phyloP scores from a whole-genome alignment of 2,113 vertebrate genomes.

The Cavia aperea region DNA sequence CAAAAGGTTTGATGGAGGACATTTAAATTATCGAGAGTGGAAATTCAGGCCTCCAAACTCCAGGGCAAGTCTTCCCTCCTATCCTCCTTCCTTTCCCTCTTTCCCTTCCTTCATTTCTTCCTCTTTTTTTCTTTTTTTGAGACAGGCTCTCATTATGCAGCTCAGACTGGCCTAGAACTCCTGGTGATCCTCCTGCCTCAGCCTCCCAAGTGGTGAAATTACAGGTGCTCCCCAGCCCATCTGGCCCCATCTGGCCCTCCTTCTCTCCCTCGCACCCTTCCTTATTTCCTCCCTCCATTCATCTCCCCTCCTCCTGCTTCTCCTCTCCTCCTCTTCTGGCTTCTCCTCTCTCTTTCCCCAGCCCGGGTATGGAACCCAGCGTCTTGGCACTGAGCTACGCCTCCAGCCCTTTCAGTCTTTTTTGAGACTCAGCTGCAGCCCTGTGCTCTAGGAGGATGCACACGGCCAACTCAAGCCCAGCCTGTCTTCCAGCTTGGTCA shows the following conservation, averaged over 20 bases:
- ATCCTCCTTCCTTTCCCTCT: neutral
- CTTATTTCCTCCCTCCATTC: neutral
- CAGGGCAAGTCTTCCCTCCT: no score
- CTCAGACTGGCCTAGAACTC: neutral
- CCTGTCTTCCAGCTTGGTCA: neutral
- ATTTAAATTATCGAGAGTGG: neutral
- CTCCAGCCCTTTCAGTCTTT: neutral
- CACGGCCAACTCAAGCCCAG: neutral
- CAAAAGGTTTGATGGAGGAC: neutral
- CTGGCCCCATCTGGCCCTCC: neutral
- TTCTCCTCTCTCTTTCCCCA: neutral
- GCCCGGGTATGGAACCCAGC: neutral
- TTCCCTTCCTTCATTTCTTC: no score
- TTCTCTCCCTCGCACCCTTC: no score
- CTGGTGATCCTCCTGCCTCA: neutral
- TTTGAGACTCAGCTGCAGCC: neutral
- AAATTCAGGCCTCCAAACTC: neutral
- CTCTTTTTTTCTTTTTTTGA: neutral
- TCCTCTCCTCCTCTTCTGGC: accelerated
- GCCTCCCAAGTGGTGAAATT: neutral
- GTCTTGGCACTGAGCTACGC: neutral
- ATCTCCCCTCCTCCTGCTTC: no score
- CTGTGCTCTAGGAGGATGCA: neutral
- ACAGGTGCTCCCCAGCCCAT: neutral
- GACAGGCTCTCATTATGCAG: neutral